These are phyloP conservation scores for Alfaro cultratus DNA, from an alignment of 2,797 vertebrate genomes.

Conservation along the genomic window DNA sequence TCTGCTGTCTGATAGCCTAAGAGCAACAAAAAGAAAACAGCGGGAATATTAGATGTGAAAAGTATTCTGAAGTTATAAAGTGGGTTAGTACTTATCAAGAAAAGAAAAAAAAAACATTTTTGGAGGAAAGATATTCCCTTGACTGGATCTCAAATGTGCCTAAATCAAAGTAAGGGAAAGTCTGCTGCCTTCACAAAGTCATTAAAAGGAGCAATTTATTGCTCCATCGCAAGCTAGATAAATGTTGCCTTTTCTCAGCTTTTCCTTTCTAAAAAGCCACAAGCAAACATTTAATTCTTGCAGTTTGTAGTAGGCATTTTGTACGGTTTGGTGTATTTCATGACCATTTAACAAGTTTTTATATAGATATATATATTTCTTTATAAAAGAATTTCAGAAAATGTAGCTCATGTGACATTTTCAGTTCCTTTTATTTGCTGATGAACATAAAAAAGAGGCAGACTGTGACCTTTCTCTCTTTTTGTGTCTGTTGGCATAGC, in stretches of 20 bases:
- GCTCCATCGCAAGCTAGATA: background rate
- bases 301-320: background rate
- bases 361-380: background rate
- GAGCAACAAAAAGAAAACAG: slow-evolving; percentile 14
- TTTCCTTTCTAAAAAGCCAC: background rate
- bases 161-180: slow-evolving; percentile 2
- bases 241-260: background rate
- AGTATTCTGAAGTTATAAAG: slow-evolving; percentile 41
- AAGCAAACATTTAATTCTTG: background rate
- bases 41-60: slow-evolving; percentile 12
- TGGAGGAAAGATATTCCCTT: slow-evolving; percentile 18
- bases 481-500: slow-evolving; percentile 48
- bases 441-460: slow-evolving; percentile 36
- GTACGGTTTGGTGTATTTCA: background rate
- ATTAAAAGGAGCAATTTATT: slow-evolving; percentile 3
- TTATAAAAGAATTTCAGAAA: background rate
- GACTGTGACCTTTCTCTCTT: slow-evolving; percentile 58
- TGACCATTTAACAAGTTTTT: background rate
- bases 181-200: background rate
- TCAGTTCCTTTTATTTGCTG: background rate
- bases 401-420: background rate
- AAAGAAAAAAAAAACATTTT: slow-evolving; percentile 3
- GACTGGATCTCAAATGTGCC: background rate
- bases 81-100: slow-evolving; percentile 2
- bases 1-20: slow-evolving; percentile 9